These are phyloP conservation scores for Cygnus buccinator DNA, from an alignment of 2,113 vertebrate genomes.

Conservation along the genomic window DNA sequence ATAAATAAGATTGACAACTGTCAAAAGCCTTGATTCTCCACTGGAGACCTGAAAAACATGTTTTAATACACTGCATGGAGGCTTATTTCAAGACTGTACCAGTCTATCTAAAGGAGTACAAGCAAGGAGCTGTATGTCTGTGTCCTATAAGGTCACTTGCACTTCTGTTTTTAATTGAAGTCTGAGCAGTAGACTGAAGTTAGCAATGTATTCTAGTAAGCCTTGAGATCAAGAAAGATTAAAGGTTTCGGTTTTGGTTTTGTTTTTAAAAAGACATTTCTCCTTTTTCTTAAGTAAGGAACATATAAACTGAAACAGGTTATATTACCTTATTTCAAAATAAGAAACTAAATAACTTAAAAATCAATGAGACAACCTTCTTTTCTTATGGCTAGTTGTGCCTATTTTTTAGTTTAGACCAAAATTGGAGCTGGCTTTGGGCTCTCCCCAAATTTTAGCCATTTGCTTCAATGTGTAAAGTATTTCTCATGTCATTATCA, in stretches of 20 bases:
- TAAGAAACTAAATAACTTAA: neutral
- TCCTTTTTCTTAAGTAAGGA: neutral
- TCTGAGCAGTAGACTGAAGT: neutral
- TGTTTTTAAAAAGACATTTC: fast-evolving
- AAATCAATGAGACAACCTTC: neutral
- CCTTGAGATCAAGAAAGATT: neutral
- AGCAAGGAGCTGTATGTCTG: neutral
- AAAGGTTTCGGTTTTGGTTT: neutral
- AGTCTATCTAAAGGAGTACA: neutral
- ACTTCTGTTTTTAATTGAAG: neutral
- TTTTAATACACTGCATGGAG: neutral
- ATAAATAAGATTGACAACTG: neutral
- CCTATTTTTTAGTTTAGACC: neutral
- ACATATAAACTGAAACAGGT: neutral
- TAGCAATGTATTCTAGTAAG: neutral
- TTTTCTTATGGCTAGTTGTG: neutral
- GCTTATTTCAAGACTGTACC: neutral
- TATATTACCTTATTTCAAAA: neutral
- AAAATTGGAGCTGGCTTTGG: neutral
- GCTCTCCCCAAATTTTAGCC: neutral
- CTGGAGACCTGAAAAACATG: neutral
- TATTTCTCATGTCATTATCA: neutral
- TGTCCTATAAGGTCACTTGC: neutral
- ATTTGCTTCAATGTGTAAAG: neutral
- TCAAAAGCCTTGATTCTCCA: neutral